Evolutionary conservation across 1,140 invertebrate species (phyloP).

Genomic region (Drosophila parvula): DNA sequence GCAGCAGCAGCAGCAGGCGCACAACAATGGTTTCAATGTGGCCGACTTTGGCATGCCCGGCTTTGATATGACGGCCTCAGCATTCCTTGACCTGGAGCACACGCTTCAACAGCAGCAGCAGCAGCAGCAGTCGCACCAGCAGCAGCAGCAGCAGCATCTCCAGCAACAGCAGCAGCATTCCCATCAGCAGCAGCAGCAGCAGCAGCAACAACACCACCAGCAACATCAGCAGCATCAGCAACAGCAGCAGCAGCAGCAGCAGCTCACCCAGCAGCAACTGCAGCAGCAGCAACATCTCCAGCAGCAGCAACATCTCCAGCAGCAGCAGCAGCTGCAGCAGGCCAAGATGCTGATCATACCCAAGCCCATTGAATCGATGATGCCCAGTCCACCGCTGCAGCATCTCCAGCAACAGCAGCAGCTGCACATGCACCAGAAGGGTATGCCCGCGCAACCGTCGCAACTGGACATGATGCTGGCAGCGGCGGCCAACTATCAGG

Average conservation of each 20-base stretch:
- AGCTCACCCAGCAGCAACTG: conserved; percentile 48
- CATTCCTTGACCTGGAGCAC: conserved; percentile 58
- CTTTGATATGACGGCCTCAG: conserved; percentile 53
- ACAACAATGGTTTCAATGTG: conserved; percentile 78
- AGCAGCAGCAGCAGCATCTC: conserved; percentile 38
- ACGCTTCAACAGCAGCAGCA: conserved; percentile 54
- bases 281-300: conserved; percentile 42
- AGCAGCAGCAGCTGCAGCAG: conserved; percentile 65
- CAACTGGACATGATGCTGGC: conserved; percentile 82
- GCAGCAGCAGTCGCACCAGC: conserved; percentile 39
- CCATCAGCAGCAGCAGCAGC: conserved; percentile 47
- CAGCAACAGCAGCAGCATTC: conserved; percentile 62
- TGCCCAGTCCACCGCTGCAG: conserved; percentile 85
- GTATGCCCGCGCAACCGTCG: conserved; percentile 70
- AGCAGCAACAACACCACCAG: conserved; percentile 37
- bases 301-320: conserved; percentile 51
- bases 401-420: conserved; percentile 72
- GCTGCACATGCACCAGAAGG: conserved; percentile 33
- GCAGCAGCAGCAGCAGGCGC: conserved; percentile 60
- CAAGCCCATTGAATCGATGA: conserved; percentile 87
- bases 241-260: conserved; percentile 62
- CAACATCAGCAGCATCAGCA: conserved; percentile 49
- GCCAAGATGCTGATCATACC: conserved; percentile 86
- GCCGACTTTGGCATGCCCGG: conserved; percentile 61
- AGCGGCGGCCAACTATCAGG: conserved; percentile 77